These are phyloP conservation scores for Andinoacara biseriatus DNA, from an alignment of 2,113 vertebrate genomes.

Conservation along the genomic window DNA sequence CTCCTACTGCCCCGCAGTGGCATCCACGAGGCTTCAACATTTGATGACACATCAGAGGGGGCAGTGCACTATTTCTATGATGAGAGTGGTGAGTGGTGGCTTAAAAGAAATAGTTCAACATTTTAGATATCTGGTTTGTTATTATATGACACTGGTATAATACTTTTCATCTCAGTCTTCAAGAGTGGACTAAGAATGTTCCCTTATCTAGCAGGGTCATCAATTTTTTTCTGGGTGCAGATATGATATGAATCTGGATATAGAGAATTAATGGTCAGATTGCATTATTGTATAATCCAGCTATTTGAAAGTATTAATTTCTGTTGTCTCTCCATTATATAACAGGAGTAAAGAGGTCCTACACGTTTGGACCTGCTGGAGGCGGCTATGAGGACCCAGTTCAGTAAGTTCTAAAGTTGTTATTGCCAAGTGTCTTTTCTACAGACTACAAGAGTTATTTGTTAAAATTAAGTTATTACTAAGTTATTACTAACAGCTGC, in stretches of 20 bases:
- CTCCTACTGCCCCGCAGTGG: constrained; percentile 86
- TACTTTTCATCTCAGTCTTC: not conserved
- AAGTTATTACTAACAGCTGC: not conserved
- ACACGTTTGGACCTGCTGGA: constrained; percentile 88
- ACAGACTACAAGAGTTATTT: not conserved
- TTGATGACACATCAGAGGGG: constrained; percentile 90
- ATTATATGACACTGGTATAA: not conserved
- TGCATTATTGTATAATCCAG: not conserved
- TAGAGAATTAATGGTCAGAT: not conserved
- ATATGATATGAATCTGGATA: not conserved
- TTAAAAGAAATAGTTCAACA: not conserved
- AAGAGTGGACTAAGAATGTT: not conserved
- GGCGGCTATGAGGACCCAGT: constrained; percentile 91
- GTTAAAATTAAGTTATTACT: not conserved
- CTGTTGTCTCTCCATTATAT: constrained; percentile 12
- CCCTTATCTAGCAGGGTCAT: no score
- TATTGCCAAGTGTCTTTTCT: not conserved
- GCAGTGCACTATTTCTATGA: constrained; percentile 92
- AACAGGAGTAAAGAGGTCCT: constrained; percentile 88
- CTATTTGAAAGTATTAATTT: not conserved
- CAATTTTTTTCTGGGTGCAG: no score
- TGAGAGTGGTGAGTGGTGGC: constrained; percentile 83
- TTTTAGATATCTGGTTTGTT: no score
- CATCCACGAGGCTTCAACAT: constrained; percentile 90
- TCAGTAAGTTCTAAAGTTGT: constrained; percentile 75